Evolutionary conservation across 2,797 vertebrate genomes (phyloP).

Genomic region (Ctenopoma multispine): DNA sequence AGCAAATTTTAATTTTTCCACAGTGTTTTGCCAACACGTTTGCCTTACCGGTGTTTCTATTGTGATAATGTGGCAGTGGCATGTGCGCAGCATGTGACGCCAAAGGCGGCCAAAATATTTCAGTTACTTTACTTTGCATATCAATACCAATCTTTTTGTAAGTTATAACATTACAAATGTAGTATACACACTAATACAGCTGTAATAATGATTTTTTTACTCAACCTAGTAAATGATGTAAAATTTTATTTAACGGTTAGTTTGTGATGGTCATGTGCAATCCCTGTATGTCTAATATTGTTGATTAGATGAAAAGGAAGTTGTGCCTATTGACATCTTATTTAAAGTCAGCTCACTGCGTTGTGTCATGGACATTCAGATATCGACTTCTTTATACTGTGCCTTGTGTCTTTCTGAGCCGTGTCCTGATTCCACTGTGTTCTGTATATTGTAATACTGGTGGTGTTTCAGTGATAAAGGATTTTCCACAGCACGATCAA

Average conservation of each 20-base stretch:
- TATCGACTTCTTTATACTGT: constrained; percentile 2
- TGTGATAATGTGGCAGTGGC: no score
- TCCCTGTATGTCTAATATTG: neutral
- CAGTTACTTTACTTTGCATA: no score
- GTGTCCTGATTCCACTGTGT: constrained; percentile 39
- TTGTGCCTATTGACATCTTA: neutral
- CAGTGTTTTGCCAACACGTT: no score
- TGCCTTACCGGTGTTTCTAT: no score
- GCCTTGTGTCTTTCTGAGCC: constrained; percentile 22
- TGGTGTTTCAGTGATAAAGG: constrained; percentile 65
- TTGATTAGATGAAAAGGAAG: constrained; percentile 3
- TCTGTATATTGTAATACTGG: constrained; percentile 44
- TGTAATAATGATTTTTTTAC: no score
- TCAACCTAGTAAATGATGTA: no score
- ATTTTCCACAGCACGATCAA: constrained; percentile 64
- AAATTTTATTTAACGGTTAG: neutral
- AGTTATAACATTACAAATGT: no score
- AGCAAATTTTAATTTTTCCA: no score
- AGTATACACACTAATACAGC: no score
- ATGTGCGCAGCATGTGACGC: no score
- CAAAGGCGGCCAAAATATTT: neutral
- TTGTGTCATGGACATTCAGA: constrained; percentile 27
- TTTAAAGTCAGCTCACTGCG: constrained; percentile 7
- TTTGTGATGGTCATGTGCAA: neutral
- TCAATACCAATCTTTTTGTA: no score